Base-by-base conservation (phyloP, 2,888 invertebrate genomes). In the Elaeidobius kamerunicus region DNA sequence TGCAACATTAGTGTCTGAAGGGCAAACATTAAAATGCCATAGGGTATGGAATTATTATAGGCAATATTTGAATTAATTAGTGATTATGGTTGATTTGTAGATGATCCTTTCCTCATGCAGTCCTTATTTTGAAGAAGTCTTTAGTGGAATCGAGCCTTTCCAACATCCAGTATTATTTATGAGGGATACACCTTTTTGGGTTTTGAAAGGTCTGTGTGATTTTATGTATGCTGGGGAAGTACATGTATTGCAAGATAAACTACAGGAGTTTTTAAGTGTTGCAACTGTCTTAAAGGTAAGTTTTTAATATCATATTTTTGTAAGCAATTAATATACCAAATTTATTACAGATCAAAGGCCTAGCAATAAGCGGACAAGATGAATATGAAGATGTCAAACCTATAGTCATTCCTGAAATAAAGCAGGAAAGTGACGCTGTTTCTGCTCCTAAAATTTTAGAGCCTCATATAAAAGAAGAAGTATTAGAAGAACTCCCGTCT, bases 181-280 rank as follows among this genome's bases (percentile, higher is more conserved):
- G 65, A 75, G 73, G 43, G 76, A 76, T 53, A 68, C 75, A 19
- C 72, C 74, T 18, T 77, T 74, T 63, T 76, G 76, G 74, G 73
- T 76, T 43, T 63, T 78, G n/a, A 73, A 75, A 61, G 71, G 74
- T 1, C 63, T 78, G 2, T 74, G 77, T 20, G 75, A 76, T 59
- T 78, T 77, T 61, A 77, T 78, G 76, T 78, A 78, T 64, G 69
- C 73, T 2, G 78, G 78, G 1, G 77, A 78, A 65, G 75, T 77
- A 0, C 74, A 75, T 58, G 74, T 78, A 12, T 69, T 70, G 38
- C 76, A 77, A 58, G 71, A 72, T 40, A 72, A 73, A 59, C 61
- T 78, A 19, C 69, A 75, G 18, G 71, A 72, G 39, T 63, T 78
- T n/a, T 63, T 77, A 7, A 69, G 71, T 20, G 75, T 75, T 3